Percentiles rank a stretch among this genome's conserved stretches.
These are phyloP conservation scores for Semicossyphus pulcher DNA, from an alignment of 2,113 vertebrate genomes.

Conservation along the genomic window DNA sequence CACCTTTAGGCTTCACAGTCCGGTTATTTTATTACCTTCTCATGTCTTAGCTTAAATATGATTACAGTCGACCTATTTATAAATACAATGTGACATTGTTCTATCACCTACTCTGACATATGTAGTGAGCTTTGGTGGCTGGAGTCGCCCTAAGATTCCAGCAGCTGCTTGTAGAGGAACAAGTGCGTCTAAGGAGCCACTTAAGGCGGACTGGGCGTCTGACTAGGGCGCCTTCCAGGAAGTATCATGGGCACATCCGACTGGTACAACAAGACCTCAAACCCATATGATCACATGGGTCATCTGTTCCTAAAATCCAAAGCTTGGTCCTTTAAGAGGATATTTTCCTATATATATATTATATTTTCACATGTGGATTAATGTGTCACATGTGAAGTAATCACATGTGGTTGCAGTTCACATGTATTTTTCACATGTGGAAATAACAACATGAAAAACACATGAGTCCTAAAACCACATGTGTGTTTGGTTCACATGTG, in stretches of 20 bases:
- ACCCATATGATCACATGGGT: background rate
- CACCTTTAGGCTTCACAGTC: slow-evolving; percentile 26
- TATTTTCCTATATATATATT: no score
- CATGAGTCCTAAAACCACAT: no score
- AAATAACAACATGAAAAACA: no score
- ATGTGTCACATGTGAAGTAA: no score
- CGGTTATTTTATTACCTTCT: background rate
- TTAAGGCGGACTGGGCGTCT: background rate
- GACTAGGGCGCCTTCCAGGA: background rate
- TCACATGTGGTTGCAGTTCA: no score
- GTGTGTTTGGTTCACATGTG: no score
- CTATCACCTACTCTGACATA: background rate
- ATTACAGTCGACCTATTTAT: background rate
- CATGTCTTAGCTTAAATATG: background rate
- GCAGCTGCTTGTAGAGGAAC: background rate
- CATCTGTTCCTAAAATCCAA: no score
- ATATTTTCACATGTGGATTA: no score
- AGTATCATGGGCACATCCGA: background rate
- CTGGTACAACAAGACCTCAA: background rate
- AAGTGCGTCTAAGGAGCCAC: background rate
- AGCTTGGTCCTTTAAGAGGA: no score
- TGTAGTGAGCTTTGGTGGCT: background rate
- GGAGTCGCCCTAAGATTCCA: background rate
- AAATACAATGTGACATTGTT: background rate
- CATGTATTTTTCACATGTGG: no score